Evolutionary conservation across 2,797 vertebrate species (phyloP).

Genomic region (Acanthis flammea): DNA sequence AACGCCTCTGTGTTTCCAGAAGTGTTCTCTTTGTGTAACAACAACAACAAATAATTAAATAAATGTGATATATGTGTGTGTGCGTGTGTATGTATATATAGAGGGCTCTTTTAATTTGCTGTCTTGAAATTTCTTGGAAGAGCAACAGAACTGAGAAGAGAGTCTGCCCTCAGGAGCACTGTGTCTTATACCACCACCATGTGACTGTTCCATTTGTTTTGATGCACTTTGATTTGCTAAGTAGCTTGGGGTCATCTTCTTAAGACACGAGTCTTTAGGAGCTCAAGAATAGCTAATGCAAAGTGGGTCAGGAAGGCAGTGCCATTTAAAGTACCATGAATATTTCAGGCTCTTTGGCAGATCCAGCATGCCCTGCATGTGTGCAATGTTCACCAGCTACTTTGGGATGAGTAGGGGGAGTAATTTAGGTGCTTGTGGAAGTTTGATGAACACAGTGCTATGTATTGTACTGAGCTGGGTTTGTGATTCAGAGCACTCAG

Average conservation of each 20-base stretch:
- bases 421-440: background rate
- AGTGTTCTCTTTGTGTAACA: background rate
- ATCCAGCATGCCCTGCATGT: background rate
- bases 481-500: background rate
- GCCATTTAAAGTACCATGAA: background rate
- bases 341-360: background rate
- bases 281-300: background rate
- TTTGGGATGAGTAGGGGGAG: background rate
- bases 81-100: background rate
- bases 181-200: background rate
- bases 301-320: conserved; percentile 35
- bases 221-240: conserved; percentile 33
- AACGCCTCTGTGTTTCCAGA: background rate
- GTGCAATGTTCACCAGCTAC: background rate
- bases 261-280: conserved; percentile 19
- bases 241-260: conserved; percentile 42
- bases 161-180: conserved; percentile 20
- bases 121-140: background rate
- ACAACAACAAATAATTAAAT: background rate
- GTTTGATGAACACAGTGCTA: background rate
- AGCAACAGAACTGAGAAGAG: background rate
- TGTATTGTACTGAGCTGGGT: background rate
- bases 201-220: conserved; percentile 18
- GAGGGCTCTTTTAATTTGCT: background rate
- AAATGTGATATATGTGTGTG: background rate